phyloP scores from a whole-genome alignment of 2,113 vertebrate species.

The Burhinus bistriatus region DNA sequence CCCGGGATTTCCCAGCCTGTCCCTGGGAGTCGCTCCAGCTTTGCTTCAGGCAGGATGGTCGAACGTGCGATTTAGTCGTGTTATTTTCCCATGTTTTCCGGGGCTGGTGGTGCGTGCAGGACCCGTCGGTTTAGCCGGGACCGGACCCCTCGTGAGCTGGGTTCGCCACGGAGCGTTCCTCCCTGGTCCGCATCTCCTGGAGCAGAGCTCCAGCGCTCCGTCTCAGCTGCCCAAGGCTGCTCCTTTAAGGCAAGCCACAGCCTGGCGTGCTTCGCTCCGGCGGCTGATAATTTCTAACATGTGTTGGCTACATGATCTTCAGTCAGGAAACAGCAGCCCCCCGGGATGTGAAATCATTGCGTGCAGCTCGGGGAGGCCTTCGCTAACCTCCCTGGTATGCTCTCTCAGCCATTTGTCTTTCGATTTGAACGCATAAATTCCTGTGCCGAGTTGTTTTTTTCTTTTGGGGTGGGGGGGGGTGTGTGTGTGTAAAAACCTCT shows the following conservation, averaged over 20 bases:
- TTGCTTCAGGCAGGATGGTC: neutral
- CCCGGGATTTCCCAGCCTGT: neutral
- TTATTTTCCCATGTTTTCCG: fast-evolving
- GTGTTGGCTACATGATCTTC: neutral
- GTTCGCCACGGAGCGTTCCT: neutral
- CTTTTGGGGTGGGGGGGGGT: neutral
- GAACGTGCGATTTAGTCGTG: fast-evolving
- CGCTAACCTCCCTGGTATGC: neutral
- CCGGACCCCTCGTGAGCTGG: neutral
- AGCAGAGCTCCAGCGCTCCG: neutral
- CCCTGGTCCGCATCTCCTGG: fast-evolving
- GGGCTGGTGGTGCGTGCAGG: fast-evolving
- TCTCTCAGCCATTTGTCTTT: neutral
- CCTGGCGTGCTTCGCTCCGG: neutral
- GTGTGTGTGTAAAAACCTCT: neutral
- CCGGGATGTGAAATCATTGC: neutral
- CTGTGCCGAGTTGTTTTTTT: neutral
- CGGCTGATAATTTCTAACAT: neutral
- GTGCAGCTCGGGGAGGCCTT: neutral
- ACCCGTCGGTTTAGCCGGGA: neutral
- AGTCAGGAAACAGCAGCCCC: neutral
- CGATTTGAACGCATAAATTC: fast-evolving
- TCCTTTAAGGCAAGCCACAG: neutral
- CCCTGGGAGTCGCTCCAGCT: neutral
- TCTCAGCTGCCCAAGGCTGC: neutral